Conservation (phyloP, 2,888 invertebrate species). For the Polylopha cassiicola region DNA sequence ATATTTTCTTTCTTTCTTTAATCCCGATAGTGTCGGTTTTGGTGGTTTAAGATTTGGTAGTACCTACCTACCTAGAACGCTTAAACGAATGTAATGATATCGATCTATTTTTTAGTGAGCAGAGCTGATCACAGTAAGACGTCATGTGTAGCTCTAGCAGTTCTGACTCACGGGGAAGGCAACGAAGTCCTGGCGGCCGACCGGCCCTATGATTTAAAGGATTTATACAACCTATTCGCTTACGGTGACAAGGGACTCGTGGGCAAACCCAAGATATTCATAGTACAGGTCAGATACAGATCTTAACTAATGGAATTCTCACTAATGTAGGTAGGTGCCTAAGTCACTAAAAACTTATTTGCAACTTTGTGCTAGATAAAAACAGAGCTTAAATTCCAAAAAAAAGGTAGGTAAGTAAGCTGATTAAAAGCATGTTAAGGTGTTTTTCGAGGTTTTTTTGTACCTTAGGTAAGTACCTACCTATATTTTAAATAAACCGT, state of each 20-base stretch:
- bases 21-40: too few relatives aligned
- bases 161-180: slow-evolving; percentile 52
- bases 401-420: too few relatives aligned
- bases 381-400: too few relatives aligned
- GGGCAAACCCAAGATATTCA: slow-evolving; percentile 52
- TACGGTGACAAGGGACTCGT: slow-evolving; percentile 35
- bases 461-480: too few relatives aligned
- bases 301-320: not conserved
- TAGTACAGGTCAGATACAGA: slow-evolving; percentile 41
- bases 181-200: slow-evolving; percentile 43
- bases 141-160: slow-evolving; percentile 48
- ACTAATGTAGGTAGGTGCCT: slow-evolving; percentile 9
- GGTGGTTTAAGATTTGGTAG: too few relatives aligned
- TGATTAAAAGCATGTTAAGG: too few relatives aligned
- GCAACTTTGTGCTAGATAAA: too few relatives aligned
- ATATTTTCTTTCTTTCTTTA: too few relatives aligned
- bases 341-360: not conserved
- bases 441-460: too few relatives aligned
- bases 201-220: slow-evolving; percentile 40
- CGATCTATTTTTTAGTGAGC: slow-evolving; percentile 36
- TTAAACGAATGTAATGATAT: not conserved
- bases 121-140: slow-evolving; percentile 42
- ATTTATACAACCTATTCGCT: slow-evolving; percentile 39
- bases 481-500: too few relatives aligned
- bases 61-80: not conserved